Base-by-base conservation (phyloP, 2,888 invertebrate species). In the Eumerus sabulonum region DNA sequence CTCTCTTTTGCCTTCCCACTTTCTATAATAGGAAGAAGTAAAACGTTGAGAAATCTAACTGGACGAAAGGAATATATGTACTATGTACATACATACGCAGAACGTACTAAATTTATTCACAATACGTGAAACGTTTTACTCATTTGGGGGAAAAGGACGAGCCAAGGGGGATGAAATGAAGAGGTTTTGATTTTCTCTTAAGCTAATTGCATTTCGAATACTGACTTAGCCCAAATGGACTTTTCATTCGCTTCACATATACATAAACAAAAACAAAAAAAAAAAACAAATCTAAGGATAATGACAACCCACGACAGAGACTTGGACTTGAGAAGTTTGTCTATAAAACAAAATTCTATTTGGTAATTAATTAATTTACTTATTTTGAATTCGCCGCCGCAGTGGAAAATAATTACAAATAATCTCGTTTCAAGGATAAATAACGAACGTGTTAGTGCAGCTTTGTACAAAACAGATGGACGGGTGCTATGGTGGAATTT, bases 341-440 rank as follows among this genome's bases (percentile, higher is more conserved):
- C 63, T 53, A 57, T 57, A 72, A 73, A 77, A 67, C 67, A 77
- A 27, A 27, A 77, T 67, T 77, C 73, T 63, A 77, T 77, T 27
- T 63, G 73, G 77, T 72, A 53, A 77, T 77, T 72, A 72, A 77
- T 77, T 72, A 77, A 77, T 77, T 77, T 73, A 73, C 73, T 77
- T 73, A 73, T 73, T 77, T 68, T 40, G 67, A 63, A 73, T 63
- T 72, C 71, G 67, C 77, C 71, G 67, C 77, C 77, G 64, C 77
- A 72, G 67, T 57, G 67, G 57, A 77, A 67, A 77, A 72, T 67
- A 62, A 67, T 72, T 38, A 7, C 27, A 27, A 27, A 27, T 27
- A 4, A 7, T 38, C 18, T 38, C 18, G 45, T 51, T 48, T 35
- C 47, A 47, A 27, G 27, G 19, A 45, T 40, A 18, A 50, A 44